A percentile compares a stretch with the other conserved stretches of the same genome.
phyloP scores from a whole-genome alignment of 2,888 invertebrate genomes.

The Prosapia bicincta region DNA sequence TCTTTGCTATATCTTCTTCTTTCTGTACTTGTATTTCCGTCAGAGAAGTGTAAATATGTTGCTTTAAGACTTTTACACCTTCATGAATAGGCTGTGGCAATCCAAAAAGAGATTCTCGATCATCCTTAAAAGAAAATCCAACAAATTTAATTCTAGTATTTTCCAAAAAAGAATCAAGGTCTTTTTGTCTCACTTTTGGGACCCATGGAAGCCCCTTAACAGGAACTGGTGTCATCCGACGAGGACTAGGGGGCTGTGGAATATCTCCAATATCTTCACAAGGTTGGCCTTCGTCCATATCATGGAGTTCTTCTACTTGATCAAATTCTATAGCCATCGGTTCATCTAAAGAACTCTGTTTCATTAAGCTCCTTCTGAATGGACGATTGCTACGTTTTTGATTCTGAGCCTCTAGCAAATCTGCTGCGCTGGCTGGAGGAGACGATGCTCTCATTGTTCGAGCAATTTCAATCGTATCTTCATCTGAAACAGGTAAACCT shows the following conservation, averaged over 20 bases:
- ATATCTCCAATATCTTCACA: slow-evolving; percentile 43
- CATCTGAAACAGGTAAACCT: slow-evolving; percentile 71
- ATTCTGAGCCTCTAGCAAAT: slow-evolving; percentile 76
- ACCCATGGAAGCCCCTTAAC: slow-evolving; percentile 78
- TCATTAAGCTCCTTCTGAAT: slow-evolving; percentile 75
- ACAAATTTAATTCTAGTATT: slow-evolving; percentile 93
- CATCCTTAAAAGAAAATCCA: slow-evolving; percentile 81
- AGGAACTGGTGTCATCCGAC: slow-evolving; percentile 50
- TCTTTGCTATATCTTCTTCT: slow-evolving; percentile 87
- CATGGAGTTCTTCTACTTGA: slow-evolving; percentile 51
- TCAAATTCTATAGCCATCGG: slow-evolving; percentile 48
- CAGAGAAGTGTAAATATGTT: slow-evolving; percentile 90
- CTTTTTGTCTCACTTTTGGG: slow-evolving; percentile 92
- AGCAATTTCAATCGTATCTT: slow-evolving; percentile 94
- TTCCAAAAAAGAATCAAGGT: slow-evolving; percentile 89
- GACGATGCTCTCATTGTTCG: slow-evolving; percentile 92
- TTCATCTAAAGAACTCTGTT: slow-evolving; percentile 89
- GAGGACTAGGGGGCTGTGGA: slow-evolving; percentile 51
- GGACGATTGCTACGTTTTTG: slow-evolving; percentile 64
- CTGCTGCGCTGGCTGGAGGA: slow-evolving; percentile 89
- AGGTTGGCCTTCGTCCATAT: slow-evolving; percentile 53
- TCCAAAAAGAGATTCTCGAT: slow-evolving; percentile 87
- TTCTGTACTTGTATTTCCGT: slow-evolving; percentile 88
- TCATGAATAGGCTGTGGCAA: slow-evolving; percentile 96
- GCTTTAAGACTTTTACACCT: slow-evolving; percentile 84